Evolutionary conservation across 2,888 invertebrate species (phyloP).

Genomic region (Lasioglossum calceatum): DNA sequence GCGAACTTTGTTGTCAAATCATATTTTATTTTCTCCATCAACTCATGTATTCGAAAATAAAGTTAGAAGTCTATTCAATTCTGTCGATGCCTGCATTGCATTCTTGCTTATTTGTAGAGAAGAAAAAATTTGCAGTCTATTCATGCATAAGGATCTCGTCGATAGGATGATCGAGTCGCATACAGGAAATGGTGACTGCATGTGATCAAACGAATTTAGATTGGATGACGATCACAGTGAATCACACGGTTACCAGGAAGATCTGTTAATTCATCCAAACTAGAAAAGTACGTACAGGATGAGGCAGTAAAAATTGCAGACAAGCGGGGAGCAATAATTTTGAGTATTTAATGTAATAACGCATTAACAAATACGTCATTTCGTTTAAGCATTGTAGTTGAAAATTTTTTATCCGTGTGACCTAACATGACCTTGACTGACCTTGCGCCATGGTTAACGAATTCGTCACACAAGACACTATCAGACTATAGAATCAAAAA

Average conservation of each 20-base stretch:
- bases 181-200: conserved; percentile 17
- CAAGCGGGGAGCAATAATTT: no score
- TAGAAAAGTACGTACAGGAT: background rate
- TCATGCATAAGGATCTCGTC: background rate
- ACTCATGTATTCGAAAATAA: background rate
- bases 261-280: background rate
- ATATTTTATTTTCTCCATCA: background rate
- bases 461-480: no score
- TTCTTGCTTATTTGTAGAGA: background rate
- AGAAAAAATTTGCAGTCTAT: background rate
- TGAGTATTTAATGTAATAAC: no score
- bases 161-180: background rate
- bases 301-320: no score
- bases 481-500: no score
- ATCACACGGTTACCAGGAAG: background rate
- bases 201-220: background rate
- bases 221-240: conserved; percentile 2
- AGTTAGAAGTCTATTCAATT: background rate
- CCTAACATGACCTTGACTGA: no score
- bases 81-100: background rate
- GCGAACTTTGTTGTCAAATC: background rate
- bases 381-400: no score
- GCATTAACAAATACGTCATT: no score
- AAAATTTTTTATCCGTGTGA: no score
- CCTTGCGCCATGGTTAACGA: no score